Conservation (phyloP, 2,888 invertebrate species). For the Lissocephala sabroskyi region DNA sequence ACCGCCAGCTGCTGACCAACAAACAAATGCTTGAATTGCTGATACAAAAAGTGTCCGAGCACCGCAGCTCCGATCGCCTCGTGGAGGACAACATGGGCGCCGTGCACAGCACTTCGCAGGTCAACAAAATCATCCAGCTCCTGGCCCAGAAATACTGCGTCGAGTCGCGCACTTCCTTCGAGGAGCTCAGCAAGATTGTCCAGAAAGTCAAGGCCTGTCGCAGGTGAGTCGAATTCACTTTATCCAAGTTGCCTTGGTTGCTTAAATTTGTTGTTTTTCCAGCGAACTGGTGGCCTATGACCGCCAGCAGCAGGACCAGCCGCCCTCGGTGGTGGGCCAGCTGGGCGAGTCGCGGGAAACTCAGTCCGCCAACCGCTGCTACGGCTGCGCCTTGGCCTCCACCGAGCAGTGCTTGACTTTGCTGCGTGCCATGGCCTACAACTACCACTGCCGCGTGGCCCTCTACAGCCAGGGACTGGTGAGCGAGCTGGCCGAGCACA, state of each 20-base stretch:
- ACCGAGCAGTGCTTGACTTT: slow-evolving; percentile 95
- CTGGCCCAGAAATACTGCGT: slow-evolving; percentile 95
- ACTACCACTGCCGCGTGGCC: slow-evolving; percentile 81
- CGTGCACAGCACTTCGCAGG: slow-evolving; percentile 76
- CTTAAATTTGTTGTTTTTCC: not conserved
- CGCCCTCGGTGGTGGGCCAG: slow-evolving; percentile 30
- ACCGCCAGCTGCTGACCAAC: slow-evolving; percentile 90
- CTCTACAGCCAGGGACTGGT: slow-evolving; percentile 90
- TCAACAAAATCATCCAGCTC: slow-evolving; percentile 94
- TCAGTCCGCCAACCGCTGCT: slow-evolving; percentile 78
- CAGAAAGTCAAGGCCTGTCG: slow-evolving; percentile 93
- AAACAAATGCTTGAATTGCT: slow-evolving; percentile 91
- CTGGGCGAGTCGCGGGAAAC: slow-evolving; percentile 53
- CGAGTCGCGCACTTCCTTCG: slow-evolving; percentile 95
- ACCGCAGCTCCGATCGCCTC: slow-evolving; percentile 79
- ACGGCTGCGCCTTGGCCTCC: slow-evolving; percentile 91
- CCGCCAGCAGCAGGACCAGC: slow-evolving; percentile 79
- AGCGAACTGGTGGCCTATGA: slow-evolving; percentile 94
- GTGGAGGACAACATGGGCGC: slow-evolving; percentile 75
- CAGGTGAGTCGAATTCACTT: slow-evolving; percentile 71
- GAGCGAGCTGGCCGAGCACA: slow-evolving; percentile 91
- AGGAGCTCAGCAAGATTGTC: slow-evolving; percentile 91
- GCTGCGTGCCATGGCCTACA: slow-evolving; percentile 89
- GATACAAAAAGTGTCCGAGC: slow-evolving; percentile 90
- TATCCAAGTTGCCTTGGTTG: not conserved